Base-by-base conservation (phyloP, 2,797 vertebrate genomes). In the Kryptolebias ocellatus region DNA sequence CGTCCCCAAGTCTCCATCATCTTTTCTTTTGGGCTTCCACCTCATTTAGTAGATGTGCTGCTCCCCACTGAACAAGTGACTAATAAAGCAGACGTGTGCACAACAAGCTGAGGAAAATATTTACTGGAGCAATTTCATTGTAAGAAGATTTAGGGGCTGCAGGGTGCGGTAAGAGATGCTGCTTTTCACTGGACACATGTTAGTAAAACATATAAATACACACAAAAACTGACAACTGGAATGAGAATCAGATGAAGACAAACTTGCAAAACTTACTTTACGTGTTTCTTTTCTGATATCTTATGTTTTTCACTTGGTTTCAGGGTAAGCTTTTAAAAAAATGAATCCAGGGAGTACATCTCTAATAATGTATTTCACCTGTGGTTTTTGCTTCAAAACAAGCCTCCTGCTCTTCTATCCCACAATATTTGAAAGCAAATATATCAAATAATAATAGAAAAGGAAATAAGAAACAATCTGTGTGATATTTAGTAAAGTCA, bases 91-190 rank as follows among this genome's bases (percentile, higher is more conserved):
- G 39, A 63, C 56, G 81, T 61, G 54, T 31, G 59, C 46, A 70
- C 53, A 67, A 55, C 74, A 70, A 68, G 68, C 53, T 71, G 70
- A 72, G 17, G 53, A 53, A 54, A 84, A 86, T 65, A 80, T 92
- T 93, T 93, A 93, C 87, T 84, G 79, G 86, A 87, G 90, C 85
- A 89, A 90, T 93, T 91, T 92, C 79, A 93, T 93, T 85, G 92
- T 72, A 72, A 77, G 65, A 72, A 50, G 70, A 65, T 89, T 90
- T 72, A 69, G 69, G 68, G 79, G 72, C 63, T 68, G 49, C 67
- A 64, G 51, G 58, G 72, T 74, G 44, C 72, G 49, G 60, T 45
- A 83, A 88, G 61, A 65, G 58, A 60, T 69, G 74, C 47, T 62
- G 31, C 49, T 61, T 47, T 15, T 12, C 14, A 45, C 47, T 70